Conservation (phyloP, 1,140 invertebrate genomes). For the Cardiocondyla obscurior region DNA sequence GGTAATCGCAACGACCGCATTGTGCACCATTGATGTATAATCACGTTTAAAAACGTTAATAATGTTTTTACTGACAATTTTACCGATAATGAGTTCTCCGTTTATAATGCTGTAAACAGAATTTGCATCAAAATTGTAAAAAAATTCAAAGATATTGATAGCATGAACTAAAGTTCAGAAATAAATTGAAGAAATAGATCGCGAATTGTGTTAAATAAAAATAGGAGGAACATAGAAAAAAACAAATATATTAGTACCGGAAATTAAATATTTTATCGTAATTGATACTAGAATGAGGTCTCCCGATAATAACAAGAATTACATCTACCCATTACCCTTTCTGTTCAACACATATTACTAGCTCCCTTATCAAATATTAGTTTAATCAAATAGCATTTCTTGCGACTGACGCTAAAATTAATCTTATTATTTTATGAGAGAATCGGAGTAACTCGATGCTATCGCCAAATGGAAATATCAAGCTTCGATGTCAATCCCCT, state of each 20-base stretch:
- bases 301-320: neutral
- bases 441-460: neutral
- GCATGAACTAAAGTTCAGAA: neutral
- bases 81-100: neutral
- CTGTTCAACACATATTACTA: neutral
- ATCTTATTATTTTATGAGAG: neutral
- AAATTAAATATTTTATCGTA: constrained; percentile 12
- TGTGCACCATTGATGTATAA: neutral
- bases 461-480: neutral
- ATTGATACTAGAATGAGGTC: neutral
- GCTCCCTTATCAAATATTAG: neutral
- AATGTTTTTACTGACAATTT: neutral
- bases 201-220: too few relatives aligned
- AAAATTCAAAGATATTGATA: neutral
- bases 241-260: neutral
- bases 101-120: neutral
- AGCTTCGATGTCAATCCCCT: neutral
- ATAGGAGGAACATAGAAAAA: neutral
- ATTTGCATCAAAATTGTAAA: neutral
- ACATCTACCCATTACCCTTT: neutral
- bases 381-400: neutral
- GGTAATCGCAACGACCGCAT: neutral
- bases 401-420: neutral
- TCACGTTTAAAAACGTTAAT: too few relatives aligned
- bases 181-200: neutral